Percentiles rank a stretch among this genome's conserved stretches.
These are phyloP conservation scores for Microcebus ravelobensis DNA, from an alignment of 2,113 vertebrate genomes.

Conservation along the genomic window DNA sequence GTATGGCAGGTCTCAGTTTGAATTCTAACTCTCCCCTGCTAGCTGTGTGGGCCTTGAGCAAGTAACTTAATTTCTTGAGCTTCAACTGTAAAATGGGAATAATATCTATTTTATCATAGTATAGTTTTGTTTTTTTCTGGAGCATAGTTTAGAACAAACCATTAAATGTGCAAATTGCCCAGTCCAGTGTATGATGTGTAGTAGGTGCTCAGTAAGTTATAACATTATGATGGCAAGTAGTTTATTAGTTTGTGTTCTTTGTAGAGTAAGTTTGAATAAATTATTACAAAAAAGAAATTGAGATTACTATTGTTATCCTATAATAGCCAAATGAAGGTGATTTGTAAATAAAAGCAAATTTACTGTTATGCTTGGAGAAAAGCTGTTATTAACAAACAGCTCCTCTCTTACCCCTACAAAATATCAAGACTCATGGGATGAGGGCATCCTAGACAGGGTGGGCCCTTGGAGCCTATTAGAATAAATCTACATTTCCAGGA, in stretches of 20 bases:
- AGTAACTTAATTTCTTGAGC: conserved; percentile 20
- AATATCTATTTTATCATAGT: background rate
- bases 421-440: background rate
- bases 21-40: background rate
- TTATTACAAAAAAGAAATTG: conserved; percentile 25
- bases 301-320: background rate
- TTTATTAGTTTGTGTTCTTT: background rate
- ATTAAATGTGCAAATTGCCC: background rate
- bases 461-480: background rate
- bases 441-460: background rate
- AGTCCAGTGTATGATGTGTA: background rate
- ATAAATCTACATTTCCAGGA: background rate
- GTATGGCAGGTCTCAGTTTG: background rate
- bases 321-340: background rate
- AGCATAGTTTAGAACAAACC: background rate
- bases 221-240: background rate
- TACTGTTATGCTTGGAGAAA: background rate
- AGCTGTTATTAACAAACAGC: background rate
- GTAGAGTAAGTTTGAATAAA: background rate
- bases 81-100: background rate
- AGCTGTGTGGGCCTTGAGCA: background rate
- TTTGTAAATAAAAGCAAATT: conserved; percentile 1
- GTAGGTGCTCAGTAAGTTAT: background rate
- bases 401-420: background rate
- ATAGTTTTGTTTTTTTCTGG: background rate